phyloP scores from a whole-genome alignment of 2,113 vertebrate genomes.

The Corapipo altera region DNA sequence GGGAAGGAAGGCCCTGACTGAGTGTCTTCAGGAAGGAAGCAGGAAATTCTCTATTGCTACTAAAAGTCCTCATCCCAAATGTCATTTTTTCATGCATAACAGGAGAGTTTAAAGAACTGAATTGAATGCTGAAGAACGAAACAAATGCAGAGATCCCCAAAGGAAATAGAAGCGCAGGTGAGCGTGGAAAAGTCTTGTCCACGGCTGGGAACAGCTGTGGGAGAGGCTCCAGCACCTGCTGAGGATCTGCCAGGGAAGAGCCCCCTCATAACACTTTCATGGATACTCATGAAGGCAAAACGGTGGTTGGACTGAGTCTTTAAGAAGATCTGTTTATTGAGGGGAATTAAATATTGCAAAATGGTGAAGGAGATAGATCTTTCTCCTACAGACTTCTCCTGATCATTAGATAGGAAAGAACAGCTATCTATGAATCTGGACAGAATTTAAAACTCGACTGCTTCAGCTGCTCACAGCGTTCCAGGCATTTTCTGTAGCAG shows the following conservation, averaged over 20 bases:
- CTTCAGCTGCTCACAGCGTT: neutral
- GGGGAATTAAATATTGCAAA: neutral
- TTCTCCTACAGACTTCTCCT: neutral
- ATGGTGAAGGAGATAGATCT: neutral
- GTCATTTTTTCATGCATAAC: neutral
- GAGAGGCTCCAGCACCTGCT: accelerated
- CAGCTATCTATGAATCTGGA: neutral
- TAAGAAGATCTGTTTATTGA: neutral
- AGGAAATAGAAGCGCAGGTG: neutral
- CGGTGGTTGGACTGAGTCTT: neutral
- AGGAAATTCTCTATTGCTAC: neutral
- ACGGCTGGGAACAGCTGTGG: neutral
- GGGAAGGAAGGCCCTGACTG: neutral
- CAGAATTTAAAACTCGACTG: neutral
- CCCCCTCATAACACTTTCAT: accelerated
- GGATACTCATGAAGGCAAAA: accelerated
- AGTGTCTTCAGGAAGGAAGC: neutral
- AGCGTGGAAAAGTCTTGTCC: neutral
- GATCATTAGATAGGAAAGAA: neutral
- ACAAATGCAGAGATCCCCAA: neutral
- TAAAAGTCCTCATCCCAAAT: neutral
- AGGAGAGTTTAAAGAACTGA: neutral
- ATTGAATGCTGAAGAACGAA: neutral
- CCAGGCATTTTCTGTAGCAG: neutral
- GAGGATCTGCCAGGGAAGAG: accelerated